Evolutionary conservation across 1,140 invertebrate genomes (phyloP).

Genomic region (Elysia chlorotica): DNA sequence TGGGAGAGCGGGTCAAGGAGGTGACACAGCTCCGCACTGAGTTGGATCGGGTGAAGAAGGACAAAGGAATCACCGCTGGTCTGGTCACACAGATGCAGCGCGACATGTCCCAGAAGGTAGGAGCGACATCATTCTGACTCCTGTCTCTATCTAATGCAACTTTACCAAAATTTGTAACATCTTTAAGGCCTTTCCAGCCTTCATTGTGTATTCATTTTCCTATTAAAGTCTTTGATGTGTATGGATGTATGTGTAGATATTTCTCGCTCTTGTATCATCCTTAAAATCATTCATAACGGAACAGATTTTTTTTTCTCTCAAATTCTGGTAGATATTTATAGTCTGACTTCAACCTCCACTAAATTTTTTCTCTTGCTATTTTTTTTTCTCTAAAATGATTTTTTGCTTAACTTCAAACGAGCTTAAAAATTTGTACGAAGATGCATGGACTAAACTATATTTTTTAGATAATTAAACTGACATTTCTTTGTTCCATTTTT

Average conservation of each 20-base stretch:
- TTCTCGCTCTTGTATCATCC: no score
- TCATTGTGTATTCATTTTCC: background rate
- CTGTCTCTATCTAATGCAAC: background rate
- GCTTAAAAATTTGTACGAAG: no score
- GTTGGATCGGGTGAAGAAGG: constrained; percentile 59
- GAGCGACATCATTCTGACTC: background rate
- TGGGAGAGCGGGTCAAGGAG: constrained; percentile 47
- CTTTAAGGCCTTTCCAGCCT: background rate
- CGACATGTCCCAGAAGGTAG: constrained; percentile 61
- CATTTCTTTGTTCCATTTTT: no score
- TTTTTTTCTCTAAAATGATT: no score
- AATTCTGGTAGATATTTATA: no score
- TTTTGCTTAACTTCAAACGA: no score
- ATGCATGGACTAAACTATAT: no score
- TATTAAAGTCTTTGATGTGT: background rate
- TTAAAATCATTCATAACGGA: no score
- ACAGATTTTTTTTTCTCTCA: no score
- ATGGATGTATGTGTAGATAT: background rate
- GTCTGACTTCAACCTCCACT: no score
- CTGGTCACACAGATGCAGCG: constrained; percentile 61
- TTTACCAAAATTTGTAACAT: background rate
- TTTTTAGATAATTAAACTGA: no score
- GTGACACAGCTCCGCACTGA: constrained; percentile 48
- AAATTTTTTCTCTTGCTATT: no score
- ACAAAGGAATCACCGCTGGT: constrained; percentile 61